Conservation (phyloP, 2,888 invertebrate species). For the Acrocyrtus sp. region DNA sequence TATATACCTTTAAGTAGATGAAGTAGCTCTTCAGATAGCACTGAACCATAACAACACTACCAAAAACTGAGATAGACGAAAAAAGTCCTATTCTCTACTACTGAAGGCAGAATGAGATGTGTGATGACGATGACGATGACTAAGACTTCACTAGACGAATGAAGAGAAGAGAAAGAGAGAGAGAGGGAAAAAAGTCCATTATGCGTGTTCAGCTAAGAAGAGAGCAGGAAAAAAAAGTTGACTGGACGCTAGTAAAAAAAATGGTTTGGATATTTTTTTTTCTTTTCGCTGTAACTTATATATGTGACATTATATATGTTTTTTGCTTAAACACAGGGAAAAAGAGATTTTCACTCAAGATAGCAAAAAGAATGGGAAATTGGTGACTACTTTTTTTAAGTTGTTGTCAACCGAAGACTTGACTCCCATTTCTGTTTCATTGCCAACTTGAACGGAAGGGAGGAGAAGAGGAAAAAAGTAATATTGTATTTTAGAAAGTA, state of each 20-base stretch:
- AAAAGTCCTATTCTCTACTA: too few species aligned
- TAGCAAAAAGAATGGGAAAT: constrained; percentile 45
- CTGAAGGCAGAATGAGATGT: constrained; percentile 23
- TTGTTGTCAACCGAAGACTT: constrained; percentile 25
- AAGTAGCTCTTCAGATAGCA: constrained; percentile 40
- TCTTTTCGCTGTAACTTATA: too few species aligned
- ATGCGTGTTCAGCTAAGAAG: too few species aligned
- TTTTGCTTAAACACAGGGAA: too few species aligned
- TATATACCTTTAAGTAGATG: neutral
- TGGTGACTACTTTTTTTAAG: constrained; percentile 42
- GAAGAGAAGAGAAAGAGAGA: neutral
- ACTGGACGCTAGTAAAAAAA: too few species aligned
- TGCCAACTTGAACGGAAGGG: neutral
- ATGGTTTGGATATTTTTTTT: too few species aligned
- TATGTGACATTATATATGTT: too few species aligned
- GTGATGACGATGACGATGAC: too few species aligned
- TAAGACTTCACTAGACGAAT: constrained; percentile 16
- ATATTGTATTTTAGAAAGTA: constrained; percentile 1
- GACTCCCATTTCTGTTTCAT: neutral
- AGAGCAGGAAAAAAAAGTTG: too few species aligned
- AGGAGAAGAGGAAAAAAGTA: neutral
- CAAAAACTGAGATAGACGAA: neutral
- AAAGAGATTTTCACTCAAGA: constrained; percentile 41
- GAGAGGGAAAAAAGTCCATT: constrained; percentile 29
- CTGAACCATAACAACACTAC: constrained; percentile 37